These are phyloP conservation scores for Clunio marinus DNA, from an alignment of 2,888 invertebrate species.

Conservation along the genomic window DNA sequence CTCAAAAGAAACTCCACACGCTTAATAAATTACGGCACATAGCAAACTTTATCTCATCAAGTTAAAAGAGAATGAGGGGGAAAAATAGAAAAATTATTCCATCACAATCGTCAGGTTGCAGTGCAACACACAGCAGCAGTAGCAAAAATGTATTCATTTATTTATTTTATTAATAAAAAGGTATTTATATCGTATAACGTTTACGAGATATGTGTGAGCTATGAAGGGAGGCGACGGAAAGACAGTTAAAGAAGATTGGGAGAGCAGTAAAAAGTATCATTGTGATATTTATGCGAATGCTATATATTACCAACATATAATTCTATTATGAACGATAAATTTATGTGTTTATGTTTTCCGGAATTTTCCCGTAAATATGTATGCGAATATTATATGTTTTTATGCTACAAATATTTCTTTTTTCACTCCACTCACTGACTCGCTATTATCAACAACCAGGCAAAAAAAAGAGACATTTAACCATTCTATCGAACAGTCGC, in stretches of 20 bases:
- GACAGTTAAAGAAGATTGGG: not conserved
- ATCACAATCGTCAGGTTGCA: not conserved
- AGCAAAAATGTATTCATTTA: conserved; percentile 13
- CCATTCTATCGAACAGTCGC: not conserved
- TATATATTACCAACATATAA: conserved; percentile 32
- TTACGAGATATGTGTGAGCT: conserved; percentile 31
- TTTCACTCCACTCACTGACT: not conserved
- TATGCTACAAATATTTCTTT: not conserved
- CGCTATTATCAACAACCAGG: not conserved
- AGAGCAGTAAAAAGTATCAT: conserved; percentile 37
- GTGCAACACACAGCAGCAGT: not conserved
- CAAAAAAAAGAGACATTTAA: not conserved
- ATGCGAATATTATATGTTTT: conserved; percentile 4
- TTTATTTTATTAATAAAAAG: conserved; percentile 27
- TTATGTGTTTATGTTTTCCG: conserved; percentile 39
- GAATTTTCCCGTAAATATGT: conserved; percentile 36
- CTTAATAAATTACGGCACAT: too few relatives aligned
- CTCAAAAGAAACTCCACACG: too few relatives aligned
- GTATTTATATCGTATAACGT: conserved; percentile 32
- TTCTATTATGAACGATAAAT: conserved; percentile 39
- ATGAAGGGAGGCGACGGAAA: not conserved
- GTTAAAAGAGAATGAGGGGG: too few relatives aligned
- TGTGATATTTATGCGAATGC: conserved; percentile 33
- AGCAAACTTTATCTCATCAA: too few relatives aligned
- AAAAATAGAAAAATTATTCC: too few relatives aligned